Percentiles rank a stretch among this genome's conserved stretches.
These are phyloP conservation scores for Hydractinia echinata DNA, from an alignment of 30 jellyfish, hydroid and myxozoan genomes.

Conservation along the genomic window DNA sequence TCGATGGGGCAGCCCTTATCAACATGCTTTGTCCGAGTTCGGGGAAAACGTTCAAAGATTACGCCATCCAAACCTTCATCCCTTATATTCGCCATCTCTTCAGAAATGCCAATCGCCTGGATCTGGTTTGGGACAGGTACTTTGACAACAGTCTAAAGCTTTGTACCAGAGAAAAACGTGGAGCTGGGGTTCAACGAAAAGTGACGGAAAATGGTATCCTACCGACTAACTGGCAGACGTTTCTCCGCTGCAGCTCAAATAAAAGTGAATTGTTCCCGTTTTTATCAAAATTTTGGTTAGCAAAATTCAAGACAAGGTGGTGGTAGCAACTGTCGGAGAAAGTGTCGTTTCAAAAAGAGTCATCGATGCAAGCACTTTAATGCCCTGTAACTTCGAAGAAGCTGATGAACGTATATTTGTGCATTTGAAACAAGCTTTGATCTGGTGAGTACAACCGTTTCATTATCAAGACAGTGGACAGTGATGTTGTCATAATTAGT, in stretches of 20 bases:
- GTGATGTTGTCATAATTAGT: not conserved
- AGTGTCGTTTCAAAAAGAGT: not conserved
- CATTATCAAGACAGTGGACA: not conserved
- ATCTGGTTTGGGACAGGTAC: slow-evolving; percentile 49
- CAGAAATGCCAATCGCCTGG: slow-evolving; percentile 27
- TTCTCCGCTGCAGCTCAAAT: slow-evolving; percentile 31
- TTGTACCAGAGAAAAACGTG: slow-evolving; percentile 32
- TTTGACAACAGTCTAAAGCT: slow-evolving; percentile 37
- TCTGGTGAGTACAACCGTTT: not conserved
- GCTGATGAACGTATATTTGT: slow-evolving; percentile 1
- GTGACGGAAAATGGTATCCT: not conserved
- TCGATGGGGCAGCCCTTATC: slow-evolving; percentile 13
- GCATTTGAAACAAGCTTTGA: slow-evolving; percentile 4
- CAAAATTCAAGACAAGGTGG: slow-evolving; percentile 2
- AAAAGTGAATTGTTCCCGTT: slow-evolving; percentile 38
- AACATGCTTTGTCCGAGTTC: slow-evolving; percentile 33
- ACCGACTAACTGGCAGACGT: slow-evolving; percentile 50
- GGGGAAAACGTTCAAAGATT: slow-evolving; percentile 37
- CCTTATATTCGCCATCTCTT: slow-evolving; percentile 15
- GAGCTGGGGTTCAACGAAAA: slow-evolving; percentile 52
- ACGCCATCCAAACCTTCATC: slow-evolving; percentile 24
- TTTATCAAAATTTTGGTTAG: slow-evolving; percentile 23
- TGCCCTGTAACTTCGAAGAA: not conserved
- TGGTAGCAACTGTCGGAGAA: not conserved
- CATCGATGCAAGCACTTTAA: not conserved